phyloP scores from a whole-genome alignment of 2,888 invertebrate genomes.

The Aricia artaxerxes region DNA sequence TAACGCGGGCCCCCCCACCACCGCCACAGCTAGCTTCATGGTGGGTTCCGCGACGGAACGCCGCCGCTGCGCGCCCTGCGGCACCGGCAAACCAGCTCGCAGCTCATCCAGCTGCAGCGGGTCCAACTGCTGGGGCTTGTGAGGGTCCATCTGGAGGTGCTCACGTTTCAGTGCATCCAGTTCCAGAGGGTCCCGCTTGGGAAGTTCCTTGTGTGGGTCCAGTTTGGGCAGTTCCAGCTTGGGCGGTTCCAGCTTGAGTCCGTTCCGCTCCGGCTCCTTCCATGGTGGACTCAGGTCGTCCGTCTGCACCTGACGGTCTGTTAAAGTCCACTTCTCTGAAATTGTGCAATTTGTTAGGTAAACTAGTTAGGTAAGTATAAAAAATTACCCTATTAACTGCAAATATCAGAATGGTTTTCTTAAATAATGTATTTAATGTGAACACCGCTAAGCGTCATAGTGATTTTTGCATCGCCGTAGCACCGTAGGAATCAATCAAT shows the following conservation, averaged over 20 bases:
- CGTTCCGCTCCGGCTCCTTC: slow-evolving; percentile 43
- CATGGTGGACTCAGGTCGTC: slow-evolving; percentile 50
- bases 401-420: too few relatives aligned
- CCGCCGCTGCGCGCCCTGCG: slow-evolving; percentile 36
- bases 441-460: too few relatives aligned
- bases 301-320: slow-evolving; percentile 65
- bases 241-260: slow-evolving; percentile 43
- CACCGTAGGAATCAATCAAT: not conserved
- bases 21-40: slow-evolving; percentile 47
- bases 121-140: slow-evolving; percentile 43
- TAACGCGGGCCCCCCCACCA: slow-evolving; percentile 44
- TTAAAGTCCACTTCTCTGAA: slow-evolving; percentile 54
- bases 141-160: not conserved
- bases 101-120: slow-evolving; percentile 49
- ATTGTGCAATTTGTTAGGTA: too few relatives aligned
- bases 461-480: too few relatives aligned
- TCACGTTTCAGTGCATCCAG: not conserved
- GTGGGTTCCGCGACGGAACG: slow-evolving; percentile 40
- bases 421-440: too few relatives aligned
- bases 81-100: slow-evolving; percentile 43
- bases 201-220: not conserved
- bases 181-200: not conserved
- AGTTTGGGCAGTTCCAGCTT: not conserved
- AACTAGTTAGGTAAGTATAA: not conserved
- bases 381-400: too few relatives aligned